A percentile compares a stretch with the other conserved stretches of the same genome.
These are phyloP conservation scores for Rhipidura dahli DNA, from an alignment of 2,113 vertebrate species.

Conservation along the genomic window DNA sequence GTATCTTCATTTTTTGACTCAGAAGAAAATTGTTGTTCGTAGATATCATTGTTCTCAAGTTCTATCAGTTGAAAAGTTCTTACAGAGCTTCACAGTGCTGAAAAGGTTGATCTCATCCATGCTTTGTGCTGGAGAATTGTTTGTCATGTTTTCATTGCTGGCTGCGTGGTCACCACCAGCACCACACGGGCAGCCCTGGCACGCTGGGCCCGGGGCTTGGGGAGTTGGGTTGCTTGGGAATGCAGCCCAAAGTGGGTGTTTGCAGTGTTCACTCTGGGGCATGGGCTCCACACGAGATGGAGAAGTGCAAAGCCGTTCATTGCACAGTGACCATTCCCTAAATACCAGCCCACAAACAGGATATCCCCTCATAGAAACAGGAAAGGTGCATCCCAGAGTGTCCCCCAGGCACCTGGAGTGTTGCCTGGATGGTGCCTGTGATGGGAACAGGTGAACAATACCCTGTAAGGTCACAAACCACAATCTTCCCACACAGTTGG, in stretches of 20 bases:
- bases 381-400: no score
- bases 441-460: no score
- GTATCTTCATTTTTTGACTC: background rate
- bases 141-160: background rate
- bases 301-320: no score
- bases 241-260: background rate
- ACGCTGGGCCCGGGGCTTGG: background rate
- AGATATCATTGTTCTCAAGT: background rate
- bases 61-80: background rate
- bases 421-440: no score
- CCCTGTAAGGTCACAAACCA: no score
- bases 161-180: fast-evolving
- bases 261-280: no score
- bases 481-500: no score
- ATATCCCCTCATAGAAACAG: no score
- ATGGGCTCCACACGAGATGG: no score
- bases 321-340: no score
- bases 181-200: fast-evolving
- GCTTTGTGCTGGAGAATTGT: background rate
- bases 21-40: background rate
- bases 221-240: background rate
- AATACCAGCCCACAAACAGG: no score
- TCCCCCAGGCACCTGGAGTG: no score
- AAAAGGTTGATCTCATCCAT: background rate
- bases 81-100: fast-evolving